Conservation (phyloP, 2,797 vertebrate genomes). For the Lagorchestes hirsutus region DNA sequence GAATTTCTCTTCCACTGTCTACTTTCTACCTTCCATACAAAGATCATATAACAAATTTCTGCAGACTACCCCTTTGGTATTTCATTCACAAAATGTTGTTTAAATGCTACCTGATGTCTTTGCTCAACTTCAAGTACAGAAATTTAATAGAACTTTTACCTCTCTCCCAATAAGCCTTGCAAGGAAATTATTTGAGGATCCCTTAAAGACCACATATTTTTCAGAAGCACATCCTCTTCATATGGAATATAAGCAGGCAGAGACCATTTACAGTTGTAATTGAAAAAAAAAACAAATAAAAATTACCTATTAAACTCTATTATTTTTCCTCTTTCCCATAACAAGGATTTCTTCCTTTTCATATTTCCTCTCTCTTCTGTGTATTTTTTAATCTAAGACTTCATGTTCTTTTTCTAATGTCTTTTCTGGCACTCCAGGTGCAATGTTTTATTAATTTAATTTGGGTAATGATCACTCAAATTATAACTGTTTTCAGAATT, state of each 20-base stretch:
- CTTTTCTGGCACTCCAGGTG: not conserved
- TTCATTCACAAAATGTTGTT: not conserved
- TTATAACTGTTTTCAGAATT: constrained; percentile 24
- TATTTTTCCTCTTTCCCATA: not conserved
- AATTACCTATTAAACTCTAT: too few relatives aligned
- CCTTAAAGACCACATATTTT: not conserved
- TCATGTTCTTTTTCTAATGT: not conserved
- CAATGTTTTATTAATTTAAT: constrained; percentile 9
- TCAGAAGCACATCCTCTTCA: not conserved
- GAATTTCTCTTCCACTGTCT: not conserved
- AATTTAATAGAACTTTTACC: not conserved
- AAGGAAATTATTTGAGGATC: not conserved
- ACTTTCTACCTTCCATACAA: not conserved
- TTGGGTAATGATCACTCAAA: not conserved
- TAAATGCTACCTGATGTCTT: not conserved
- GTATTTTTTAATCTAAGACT: not conserved
- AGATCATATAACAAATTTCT: not conserved
- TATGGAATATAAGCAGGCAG: not conserved
- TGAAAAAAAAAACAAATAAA: not conserved
- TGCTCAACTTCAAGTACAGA: not conserved
- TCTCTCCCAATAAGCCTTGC: not conserved
- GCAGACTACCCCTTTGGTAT: not conserved
- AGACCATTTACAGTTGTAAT: not conserved
- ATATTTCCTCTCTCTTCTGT: not conserved
- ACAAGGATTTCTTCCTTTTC: not conserved